Base-by-base conservation (phyloP, 2,113 vertebrate species). In the Neoarius graeffei region DNA sequence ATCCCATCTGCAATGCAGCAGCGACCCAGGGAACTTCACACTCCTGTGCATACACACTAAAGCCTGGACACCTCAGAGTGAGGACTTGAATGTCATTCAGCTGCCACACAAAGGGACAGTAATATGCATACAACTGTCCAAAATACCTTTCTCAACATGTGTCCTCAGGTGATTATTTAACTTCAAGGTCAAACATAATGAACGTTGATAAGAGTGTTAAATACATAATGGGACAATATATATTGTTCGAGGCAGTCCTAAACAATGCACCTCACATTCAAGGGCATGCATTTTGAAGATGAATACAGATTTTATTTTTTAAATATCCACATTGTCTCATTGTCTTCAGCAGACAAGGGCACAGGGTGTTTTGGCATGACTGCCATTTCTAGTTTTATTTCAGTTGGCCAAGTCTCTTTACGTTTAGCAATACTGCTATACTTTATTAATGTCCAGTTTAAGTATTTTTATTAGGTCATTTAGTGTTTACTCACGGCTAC, bases 41-140 rank as follows among this genome's bases (percentile, higher is more conserved):
- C 62, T 35, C 20, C 1, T 20, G 1, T 9, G 19, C n/a, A 56
- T 19, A 56, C 19, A 30, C 66, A 59, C 69, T 14, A 20, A 50
- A 5, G 17, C 27, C n/a, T 17, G 57, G 50, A 42, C 42, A 76
- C 42, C 20, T 25, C 10, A 13, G 42, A 13, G 90, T 62, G 74
- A 52, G 80, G 91, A 90, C 88, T 85, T 69, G 85, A 91, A 89
- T 91, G 92, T 92, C 91, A 90, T 25, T 25, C 74, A 57, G 92
- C 81, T 15, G 90, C 42, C 79, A 91, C 76, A 89, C 76, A 88
- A 91, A 94, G 88, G 89, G 56, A 10, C 13, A 27, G 62, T 83
- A 92, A 85, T 83, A 56, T 85, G 91, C 60, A 84, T 0, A 27
- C 60, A 79, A 83, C 84, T 79, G 87, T 52, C 87, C 3, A 89